phyloP scores from a whole-genome alignment of 2,797 vertebrate species.

The Falco peregrinus region DNA sequence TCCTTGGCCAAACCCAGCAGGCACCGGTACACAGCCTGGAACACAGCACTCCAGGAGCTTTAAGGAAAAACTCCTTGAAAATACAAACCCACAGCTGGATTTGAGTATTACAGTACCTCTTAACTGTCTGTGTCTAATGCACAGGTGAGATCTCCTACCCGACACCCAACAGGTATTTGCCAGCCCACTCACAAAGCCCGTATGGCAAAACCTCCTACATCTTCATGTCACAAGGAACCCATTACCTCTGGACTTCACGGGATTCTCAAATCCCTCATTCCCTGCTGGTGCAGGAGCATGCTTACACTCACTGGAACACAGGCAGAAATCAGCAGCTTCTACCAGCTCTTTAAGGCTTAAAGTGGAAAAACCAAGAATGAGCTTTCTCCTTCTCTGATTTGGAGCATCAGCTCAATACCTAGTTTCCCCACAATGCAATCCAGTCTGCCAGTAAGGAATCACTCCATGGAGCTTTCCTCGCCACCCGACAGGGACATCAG shows the following conservation, averaged over 20 bases:
- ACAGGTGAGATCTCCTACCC: background rate
- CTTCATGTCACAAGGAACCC: background rate
- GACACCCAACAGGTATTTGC: background rate
- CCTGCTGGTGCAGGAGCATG: background rate
- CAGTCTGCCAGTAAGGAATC: background rate
- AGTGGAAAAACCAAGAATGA: background rate
- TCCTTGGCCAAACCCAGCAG: background rate
- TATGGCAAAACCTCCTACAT: background rate
- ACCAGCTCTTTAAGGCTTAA: background rate
- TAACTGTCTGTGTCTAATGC: background rate
- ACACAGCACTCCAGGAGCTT: background rate
- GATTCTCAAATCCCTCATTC: background rate
- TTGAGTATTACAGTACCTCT: background rate
- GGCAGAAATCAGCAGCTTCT: background rate
- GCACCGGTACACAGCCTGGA: background rate
- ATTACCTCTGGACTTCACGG: background rate
- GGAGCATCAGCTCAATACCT: background rate
- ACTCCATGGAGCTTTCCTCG: background rate
- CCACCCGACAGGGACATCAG: accelerated
- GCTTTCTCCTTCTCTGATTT: background rate
- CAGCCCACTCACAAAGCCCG: background rate
- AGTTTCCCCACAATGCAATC: background rate
- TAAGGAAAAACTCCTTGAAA: background rate
- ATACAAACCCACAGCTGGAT: background rate
- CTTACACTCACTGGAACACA: no score